phyloP scores from a whole-genome alignment of 2,888 invertebrate genomes.

The Cyaniris semiargus region DNA sequence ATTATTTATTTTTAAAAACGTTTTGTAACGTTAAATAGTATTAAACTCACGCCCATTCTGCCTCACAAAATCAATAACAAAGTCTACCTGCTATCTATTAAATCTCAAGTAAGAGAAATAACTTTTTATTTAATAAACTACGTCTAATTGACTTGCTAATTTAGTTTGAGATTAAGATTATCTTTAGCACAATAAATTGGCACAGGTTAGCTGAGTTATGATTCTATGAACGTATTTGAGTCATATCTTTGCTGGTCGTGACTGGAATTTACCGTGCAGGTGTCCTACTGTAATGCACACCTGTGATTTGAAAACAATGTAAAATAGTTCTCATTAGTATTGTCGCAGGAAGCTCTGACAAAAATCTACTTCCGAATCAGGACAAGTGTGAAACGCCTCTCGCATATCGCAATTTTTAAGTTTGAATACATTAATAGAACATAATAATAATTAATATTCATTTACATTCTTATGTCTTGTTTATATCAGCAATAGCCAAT shows the following conservation, averaged over 20 bases:
- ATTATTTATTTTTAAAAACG: too few relatives aligned
- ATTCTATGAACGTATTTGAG: slow-evolving; percentile 20
- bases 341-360: neutral
- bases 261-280: slow-evolving; percentile 38
- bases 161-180: neutral
- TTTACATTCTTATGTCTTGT: too few relatives aligned
- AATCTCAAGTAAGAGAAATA: too few relatives aligned
- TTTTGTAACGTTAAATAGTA: too few relatives aligned
- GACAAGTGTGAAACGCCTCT: neutral
- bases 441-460: too few relatives aligned
- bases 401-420: neutral
- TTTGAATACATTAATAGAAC: too few relatives aligned
- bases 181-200: neutral
- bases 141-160: neutral
- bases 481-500: too few relatives aligned
- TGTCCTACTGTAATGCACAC: slow-evolving; percentile 34
- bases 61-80: too few relatives aligned
- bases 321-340: neutral
- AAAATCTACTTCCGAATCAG: neutral
- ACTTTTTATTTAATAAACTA: neutral
- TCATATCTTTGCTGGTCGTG: slow-evolving; percentile 35
- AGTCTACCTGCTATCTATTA: too few relatives aligned
- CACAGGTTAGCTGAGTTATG: slow-evolving; percentile 18
- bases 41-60: too few relatives aligned
- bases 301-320: neutral